These are phyloP conservation scores for cattle (Bos taurus) DNA, from an alignment of 2,113 vertebrate species.

Conservation along the genomic window DNA sequence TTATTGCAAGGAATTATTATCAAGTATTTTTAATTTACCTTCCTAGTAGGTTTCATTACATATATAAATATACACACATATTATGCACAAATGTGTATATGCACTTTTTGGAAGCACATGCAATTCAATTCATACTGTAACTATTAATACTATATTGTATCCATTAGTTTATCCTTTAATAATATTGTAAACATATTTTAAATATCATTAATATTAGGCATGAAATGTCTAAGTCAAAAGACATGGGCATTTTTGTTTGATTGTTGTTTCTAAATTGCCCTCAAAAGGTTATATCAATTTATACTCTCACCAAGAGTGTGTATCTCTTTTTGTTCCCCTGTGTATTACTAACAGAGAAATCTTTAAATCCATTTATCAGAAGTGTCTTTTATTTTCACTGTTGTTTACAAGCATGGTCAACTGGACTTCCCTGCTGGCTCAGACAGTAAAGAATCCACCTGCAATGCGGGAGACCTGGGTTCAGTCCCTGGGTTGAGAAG, in stretches of 20 bases:
- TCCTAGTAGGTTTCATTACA: not conserved
- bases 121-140: not conserved
- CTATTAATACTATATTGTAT: not conserved
- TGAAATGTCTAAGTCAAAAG: not conserved
- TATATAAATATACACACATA: not conserved
- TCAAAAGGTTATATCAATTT: not conserved
- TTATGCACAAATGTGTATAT: not conserved
- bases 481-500: too few species aligned
- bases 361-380: not conserved
- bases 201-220: not conserved
- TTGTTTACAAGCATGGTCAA: not conserved
- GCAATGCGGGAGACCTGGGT: too few species aligned
- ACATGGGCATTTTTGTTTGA: not conserved
- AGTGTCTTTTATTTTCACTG: not conserved
- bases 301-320: not conserved
- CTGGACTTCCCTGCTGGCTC: too few species aligned
- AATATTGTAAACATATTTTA: not conserved
- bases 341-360: not conserved
- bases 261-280: not conserved
- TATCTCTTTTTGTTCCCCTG: not conserved
- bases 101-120: not conserved
- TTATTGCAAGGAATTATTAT: not conserved
- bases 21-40: not conserved
- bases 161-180: not conserved
- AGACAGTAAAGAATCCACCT: too few species aligned